These are phyloP conservation scores for Zeugodacus cucurbitae DNA, from an alignment of 1,140 invertebrate species.

Conservation along the genomic window DNA sequence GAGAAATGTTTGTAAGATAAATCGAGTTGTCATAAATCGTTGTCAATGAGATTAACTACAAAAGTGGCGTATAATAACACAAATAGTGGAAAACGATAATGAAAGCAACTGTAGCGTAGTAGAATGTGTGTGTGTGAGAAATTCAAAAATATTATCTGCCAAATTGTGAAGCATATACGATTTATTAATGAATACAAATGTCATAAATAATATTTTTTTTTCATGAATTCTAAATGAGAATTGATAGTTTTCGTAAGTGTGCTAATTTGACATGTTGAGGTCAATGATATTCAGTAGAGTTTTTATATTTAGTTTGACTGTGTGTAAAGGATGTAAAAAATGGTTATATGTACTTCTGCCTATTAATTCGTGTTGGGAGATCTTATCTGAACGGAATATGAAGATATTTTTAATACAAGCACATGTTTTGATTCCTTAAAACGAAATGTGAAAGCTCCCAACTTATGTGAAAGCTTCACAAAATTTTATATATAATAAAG, in stretches of 20 bases:
- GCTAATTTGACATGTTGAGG: background rate
- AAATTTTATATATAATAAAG: no score
- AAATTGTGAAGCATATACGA: background rate
- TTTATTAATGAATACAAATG: background rate
- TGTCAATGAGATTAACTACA: background rate
- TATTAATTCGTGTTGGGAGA: no score
- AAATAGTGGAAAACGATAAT: background rate
- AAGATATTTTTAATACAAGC: no score
- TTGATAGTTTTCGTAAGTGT: background rate
- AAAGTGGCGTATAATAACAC: background rate
- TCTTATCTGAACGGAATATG: no score
- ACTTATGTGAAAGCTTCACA: no score
- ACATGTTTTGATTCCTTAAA: no score
- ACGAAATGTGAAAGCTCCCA: no score
- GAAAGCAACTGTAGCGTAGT: background rate
- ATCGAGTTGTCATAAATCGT: background rate
- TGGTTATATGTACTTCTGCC: no score
- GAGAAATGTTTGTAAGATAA: background rate
- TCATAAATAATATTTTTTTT: background rate
- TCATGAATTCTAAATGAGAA: background rate
- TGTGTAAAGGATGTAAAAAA: no score
- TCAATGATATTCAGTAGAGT: no score
- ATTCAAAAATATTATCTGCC: background rate
- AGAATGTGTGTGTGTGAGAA: background rate
- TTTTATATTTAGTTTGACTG: no score